Evolutionary conservation across 2,888 invertebrate species (phyloP).

Genomic region (Coenonympha arcania): DNA sequence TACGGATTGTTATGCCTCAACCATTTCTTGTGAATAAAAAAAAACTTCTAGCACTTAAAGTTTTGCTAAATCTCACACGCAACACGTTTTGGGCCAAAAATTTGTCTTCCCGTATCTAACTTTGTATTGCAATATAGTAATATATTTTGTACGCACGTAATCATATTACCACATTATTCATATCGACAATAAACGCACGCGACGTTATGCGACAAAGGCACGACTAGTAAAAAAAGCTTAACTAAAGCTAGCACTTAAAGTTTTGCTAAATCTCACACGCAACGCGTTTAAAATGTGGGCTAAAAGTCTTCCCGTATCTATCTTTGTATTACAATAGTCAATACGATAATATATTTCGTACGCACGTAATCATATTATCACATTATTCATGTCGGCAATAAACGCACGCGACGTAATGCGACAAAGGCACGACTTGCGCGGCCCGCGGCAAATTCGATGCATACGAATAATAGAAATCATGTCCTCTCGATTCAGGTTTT

Average conservation of each 20-base stretch:
- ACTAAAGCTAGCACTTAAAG: too few relatives aligned
- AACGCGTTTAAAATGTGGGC: too few relatives aligned
- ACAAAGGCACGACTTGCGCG: constrained; percentile 26
- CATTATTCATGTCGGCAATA: constrained; percentile 16
- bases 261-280: too few relatives aligned
- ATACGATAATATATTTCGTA: background rate
- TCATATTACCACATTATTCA: constrained; percentile 1
- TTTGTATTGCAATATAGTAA: background rate
- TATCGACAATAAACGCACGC: constrained; percentile 17
- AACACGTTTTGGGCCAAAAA: too few relatives aligned
- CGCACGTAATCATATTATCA: background rate
- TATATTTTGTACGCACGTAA: background rate
- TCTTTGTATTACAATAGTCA: background rate
- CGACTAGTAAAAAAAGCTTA: too few relatives aligned
- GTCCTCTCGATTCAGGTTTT: constrained; percentile 49
- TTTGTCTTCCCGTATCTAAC: too few relatives aligned
- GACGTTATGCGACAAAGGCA: constrained; percentile 26
- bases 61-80: too few relatives aligned
- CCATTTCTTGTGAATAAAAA: too few relatives aligned
- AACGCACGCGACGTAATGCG: constrained; percentile 23
- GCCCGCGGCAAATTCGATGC: constrained; percentile 33
- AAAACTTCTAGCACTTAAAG: too few relatives aligned
- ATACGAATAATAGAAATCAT: constrained; percentile 57
- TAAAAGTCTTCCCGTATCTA: too few relatives aligned
- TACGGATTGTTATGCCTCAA: too few relatives aligned